These are phyloP conservation scores for Kryptopterus vitreolus DNA, from an alignment of 2,797 vertebrate genomes.

Conservation along the genomic window DNA sequence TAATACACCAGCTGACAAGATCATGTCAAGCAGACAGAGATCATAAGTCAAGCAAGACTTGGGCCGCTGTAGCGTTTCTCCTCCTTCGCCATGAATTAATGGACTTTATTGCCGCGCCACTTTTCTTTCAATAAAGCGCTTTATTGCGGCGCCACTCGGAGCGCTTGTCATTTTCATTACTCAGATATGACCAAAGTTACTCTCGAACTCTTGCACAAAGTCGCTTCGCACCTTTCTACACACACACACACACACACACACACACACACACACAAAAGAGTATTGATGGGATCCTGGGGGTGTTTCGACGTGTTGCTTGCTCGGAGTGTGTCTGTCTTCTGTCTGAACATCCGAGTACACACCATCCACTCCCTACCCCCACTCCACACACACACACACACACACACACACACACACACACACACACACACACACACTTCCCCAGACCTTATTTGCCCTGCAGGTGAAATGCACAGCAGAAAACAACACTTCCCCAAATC, in stretches of 20 bases:
- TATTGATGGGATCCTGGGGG: conserved; percentile 11
- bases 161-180: conserved; percentile 24
- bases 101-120: neutral
- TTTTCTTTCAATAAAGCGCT: neutral
- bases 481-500: conserved; percentile 22
- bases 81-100: conserved; percentile 25
- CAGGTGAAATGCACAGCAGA: conserved; percentile 30
- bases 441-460: conserved; percentile 20
- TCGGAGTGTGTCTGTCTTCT: neutral
- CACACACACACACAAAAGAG: neutral
- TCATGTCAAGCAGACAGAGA: conserved; percentile 47
- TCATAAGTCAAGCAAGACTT: conserved; percentile 42
- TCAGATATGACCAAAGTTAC: neutral
- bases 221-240: neutral
- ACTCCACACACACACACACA: neutral
- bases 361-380: too few relatives aligned
- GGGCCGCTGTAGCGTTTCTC: conserved; percentile 16
- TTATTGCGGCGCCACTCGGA: neutral
- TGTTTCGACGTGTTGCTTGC: conserved; percentile 3
- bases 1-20: conserved; percentile 50
- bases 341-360: neutral
- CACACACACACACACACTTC: neutral
- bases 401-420: neutral
- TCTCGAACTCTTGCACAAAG: neutral
- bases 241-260: neutral